phyloP scores from a whole-genome alignment of 2,797 vertebrate genomes.

The Brachyalestes nurse region DNA sequence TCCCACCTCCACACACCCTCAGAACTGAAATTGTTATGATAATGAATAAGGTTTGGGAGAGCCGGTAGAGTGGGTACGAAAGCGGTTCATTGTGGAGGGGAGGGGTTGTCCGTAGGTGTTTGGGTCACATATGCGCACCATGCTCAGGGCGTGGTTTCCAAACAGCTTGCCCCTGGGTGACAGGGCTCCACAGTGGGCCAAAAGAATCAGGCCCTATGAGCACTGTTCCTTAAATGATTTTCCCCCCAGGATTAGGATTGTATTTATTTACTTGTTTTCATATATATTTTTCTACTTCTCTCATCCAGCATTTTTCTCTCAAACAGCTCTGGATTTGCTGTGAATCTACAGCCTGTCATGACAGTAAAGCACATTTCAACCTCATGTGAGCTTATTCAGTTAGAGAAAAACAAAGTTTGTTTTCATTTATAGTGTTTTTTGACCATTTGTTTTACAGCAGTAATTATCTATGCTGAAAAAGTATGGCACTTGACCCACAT shows the following conservation, averaged over 20 bases:
- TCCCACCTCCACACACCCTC: constrained; percentile 71
- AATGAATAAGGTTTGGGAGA: constrained; percentile 68
- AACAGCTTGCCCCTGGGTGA: constrained; percentile 39
- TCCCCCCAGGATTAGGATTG: too few relatives aligned
- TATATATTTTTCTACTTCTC: too few relatives aligned
- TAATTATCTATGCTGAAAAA: too few relatives aligned
- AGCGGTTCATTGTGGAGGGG: constrained; percentile 34
- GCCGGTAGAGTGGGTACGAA: constrained; percentile 61
- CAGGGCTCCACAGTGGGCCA: background rate
- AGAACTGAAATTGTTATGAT: constrained; percentile 73
- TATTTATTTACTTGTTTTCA: too few relatives aligned
- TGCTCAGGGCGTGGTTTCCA: constrained; percentile 48
- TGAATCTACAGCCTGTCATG: background rate
- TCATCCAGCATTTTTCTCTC: background rate
- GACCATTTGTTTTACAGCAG: too few relatives aligned
- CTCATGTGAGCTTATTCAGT: background rate
- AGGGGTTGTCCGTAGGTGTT: constrained; percentile 54
- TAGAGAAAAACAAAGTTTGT: background rate
- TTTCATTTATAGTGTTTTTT: too few relatives aligned
- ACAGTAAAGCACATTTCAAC: background rate
- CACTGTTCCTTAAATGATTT: background rate
- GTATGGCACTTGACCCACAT: too few relatives aligned
- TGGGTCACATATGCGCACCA: constrained; percentile 45
- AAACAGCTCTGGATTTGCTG: background rate
- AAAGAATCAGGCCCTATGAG: background rate